These are phyloP conservation scores for Xestia c-nigrum DNA, from an alignment of 2,888 invertebrate genomes.

Conservation along the genomic window DNA sequence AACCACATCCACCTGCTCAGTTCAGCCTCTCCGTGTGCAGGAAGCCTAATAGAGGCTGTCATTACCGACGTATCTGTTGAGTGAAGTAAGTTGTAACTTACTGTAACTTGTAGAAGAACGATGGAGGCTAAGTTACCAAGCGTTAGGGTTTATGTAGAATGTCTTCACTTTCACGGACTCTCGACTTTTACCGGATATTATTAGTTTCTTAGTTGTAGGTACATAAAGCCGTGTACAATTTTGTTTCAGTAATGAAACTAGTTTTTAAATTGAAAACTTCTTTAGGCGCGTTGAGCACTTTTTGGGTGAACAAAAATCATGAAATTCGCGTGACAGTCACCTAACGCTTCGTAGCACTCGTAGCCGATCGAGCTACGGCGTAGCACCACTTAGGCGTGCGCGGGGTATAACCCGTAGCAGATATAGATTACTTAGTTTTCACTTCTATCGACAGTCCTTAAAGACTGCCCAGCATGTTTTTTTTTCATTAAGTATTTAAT, in stretches of 20 bases:
- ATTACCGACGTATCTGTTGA: conserved; percentile 58
- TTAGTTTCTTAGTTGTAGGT: neutral
- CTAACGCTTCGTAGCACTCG: too few relatives aligned
- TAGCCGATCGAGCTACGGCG: too few relatives aligned
- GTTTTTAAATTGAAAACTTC: neutral
- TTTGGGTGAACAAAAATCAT: too few relatives aligned
- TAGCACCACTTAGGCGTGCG: too few relatives aligned
- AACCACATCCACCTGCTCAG: neutral
- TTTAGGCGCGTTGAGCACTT: too few relatives aligned
- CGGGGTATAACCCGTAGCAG: too few relatives aligned
- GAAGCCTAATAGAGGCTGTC: conserved; percentile 40
- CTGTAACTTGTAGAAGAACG: conserved; percentile 37
- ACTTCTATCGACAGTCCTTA: too few relatives aligned
- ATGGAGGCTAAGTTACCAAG: conserved; percentile 35
- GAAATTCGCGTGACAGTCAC: too few relatives aligned
- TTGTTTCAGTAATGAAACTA: neutral
- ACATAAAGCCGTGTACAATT: neutral
- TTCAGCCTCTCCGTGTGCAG: neutral
- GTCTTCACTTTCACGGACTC: conserved; percentile 30
- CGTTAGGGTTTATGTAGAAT: conserved; percentile 34
- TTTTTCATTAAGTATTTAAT: too few relatives aligned
- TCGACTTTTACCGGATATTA: conserved; percentile 4
- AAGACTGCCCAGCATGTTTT: too few relatives aligned
- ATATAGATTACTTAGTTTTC: too few relatives aligned
- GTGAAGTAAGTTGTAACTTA: conserved; percentile 52